Evolutionary conservation across 2,888 invertebrate genomes (phyloP).

Genomic region (Cephus runcator): DNA sequence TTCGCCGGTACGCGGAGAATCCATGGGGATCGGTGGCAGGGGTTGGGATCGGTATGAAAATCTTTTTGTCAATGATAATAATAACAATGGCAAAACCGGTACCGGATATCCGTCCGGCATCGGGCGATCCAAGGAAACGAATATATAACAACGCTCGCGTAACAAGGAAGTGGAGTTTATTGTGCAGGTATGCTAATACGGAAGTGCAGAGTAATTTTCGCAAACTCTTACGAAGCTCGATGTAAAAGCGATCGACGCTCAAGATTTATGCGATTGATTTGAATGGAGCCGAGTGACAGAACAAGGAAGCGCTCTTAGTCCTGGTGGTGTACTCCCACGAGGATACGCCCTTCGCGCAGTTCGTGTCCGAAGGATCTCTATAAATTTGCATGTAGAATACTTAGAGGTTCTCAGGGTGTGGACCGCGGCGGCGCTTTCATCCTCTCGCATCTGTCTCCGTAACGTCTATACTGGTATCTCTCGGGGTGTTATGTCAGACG

Average conservation of each 20-base stretch:
- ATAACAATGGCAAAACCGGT: not conserved
- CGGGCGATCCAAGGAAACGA: not conserved
- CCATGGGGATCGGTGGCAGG: not conserved
- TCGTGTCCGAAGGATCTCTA: slow-evolving; percentile 65
- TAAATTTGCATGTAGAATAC: slow-evolving; percentile 66
- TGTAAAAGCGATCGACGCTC: slow-evolving; percentile 31
- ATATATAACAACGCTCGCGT: not conserved
- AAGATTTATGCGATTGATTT: slow-evolving; percentile 66
- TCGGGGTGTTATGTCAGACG: slow-evolving; percentile 7
- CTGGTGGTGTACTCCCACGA: slow-evolving; percentile 56
- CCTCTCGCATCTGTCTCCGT: slow-evolving; percentile 37
- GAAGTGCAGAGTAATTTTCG: not conserved
- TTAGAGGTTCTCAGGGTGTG: slow-evolving; percentile 48
- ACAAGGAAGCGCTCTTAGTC: slow-evolving; percentile 67
- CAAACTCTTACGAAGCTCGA: not conserved
- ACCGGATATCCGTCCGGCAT: not conserved
- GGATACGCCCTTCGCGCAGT: slow-evolving; percentile 47
- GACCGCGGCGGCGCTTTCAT: slow-evolving; percentile 24
- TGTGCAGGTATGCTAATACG: not conserved
- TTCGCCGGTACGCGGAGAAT: not conserved
- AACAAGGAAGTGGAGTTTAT: not conserved
- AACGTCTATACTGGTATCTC: not conserved
- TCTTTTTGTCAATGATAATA: not conserved
- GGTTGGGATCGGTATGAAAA: not conserved
- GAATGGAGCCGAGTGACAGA: slow-evolving; percentile 63